Evolutionary conservation across 23 tunicate species (phyloP).

Genomic region (Phallusia fumigata): DNA sequence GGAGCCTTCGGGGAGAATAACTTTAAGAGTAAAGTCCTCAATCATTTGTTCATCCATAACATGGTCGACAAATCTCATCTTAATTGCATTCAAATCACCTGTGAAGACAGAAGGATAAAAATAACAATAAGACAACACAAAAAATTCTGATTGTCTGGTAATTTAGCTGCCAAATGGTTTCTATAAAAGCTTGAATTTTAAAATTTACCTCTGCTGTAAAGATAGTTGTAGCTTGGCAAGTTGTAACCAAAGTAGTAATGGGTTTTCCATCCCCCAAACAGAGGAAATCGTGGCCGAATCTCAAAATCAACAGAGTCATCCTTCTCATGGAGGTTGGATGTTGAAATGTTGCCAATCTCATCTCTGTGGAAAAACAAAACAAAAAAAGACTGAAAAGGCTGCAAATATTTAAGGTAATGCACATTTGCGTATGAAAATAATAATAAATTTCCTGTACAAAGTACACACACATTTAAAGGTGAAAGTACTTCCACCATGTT

Average conservation of each 20-base stretch:
- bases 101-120: neutral
- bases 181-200: neutral
- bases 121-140: too few relatives aligned
- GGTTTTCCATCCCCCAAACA: slow-evolving; percentile 98
- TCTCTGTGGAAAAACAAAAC: slow-evolving; percentile 32
- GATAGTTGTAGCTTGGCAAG: slow-evolving; percentile 86
- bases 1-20: slow-evolving; percentile 93
- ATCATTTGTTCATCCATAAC: slow-evolving; percentile 83
- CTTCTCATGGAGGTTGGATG: slow-evolving; percentile 60
- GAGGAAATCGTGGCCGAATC: slow-evolving; percentile 94
- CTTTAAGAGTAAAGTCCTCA: slow-evolving; percentile 77
- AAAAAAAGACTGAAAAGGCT: too few relatives aligned
- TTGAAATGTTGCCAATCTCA: slow-evolving; percentile 97
- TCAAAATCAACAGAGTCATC: slow-evolving; percentile 93
- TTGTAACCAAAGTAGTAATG: slow-evolving; percentile 95
- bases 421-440: too few relatives aligned
- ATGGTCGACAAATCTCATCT: slow-evolving; percentile 90
- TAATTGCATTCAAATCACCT: slow-evolving; percentile 86
- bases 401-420: too few relatives aligned
- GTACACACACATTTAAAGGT: too few relatives aligned
- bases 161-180: too few relatives aligned
- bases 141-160: too few relatives aligned
- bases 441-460: too few relatives aligned
- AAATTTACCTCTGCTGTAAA: slow-evolving; percentile 75
- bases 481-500: too few relatives aligned